Percentiles rank a stretch among this genome's conserved stretches.
Evolutionary conservation across 2,888 invertebrate genomes (phyloP).

Genomic region (Himalopsyche tibetana): DNA sequence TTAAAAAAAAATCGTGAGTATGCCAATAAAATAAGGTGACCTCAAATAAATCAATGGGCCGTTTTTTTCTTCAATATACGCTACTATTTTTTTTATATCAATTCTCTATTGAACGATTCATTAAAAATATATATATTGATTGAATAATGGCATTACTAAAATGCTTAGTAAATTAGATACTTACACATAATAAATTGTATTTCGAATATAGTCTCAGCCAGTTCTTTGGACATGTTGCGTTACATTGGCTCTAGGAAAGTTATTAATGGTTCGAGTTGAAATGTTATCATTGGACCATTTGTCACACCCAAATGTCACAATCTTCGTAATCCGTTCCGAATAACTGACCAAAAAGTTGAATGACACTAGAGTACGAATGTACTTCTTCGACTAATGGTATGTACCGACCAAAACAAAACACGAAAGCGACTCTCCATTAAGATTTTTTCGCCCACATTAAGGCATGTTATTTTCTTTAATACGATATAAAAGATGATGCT

Average conservation of each 20-base stretch:
- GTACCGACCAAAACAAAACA: conserved; percentile 35
- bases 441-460: conserved; percentile 43
- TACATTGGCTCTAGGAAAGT: conserved; percentile 35
- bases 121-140: conserved; percentile 1
- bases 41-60: neutral
- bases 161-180: conserved; percentile 32
- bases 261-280: conserved; percentile 64
- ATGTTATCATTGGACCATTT: conserved; percentile 65
- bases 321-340: conserved; percentile 59
- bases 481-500: conserved; percentile 38
- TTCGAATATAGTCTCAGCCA: conserved; percentile 16
- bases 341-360: conserved; percentile 63
- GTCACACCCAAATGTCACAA: conserved; percentile 62
- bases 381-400: conserved; percentile 23
- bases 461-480: conserved; percentile 40
- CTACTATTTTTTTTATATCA: neutral
- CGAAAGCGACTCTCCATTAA: conserved; percentile 40
- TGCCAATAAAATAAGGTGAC: neutral
- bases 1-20: too few relatives aligned
- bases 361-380: conserved; percentile 54
- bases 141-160: conserved; percentile 17
- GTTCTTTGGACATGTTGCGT: conserved; percentile 38
- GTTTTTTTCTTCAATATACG: conserved; percentile 3
- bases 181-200: conserved; percentile 10
- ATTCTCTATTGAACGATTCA: conserved; percentile 21